phyloP scores from a whole-genome alignment of 2,888 invertebrate species.

The Dryocosmus kuriphilus region DNA sequence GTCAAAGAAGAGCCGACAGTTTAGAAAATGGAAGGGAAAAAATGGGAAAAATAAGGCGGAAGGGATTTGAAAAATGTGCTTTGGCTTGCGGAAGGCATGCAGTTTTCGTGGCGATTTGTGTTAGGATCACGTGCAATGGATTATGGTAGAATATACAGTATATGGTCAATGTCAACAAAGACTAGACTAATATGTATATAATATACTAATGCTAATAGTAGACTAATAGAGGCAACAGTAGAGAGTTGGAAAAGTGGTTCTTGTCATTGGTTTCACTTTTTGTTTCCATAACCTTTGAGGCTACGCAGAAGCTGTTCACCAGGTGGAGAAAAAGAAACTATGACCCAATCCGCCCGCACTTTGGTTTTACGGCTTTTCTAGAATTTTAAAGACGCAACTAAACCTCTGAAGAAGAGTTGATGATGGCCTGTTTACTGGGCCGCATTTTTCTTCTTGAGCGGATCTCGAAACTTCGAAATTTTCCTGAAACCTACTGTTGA shows the following conservation, averaged over 20 bases:
- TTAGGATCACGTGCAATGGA: constrained; percentile 25
- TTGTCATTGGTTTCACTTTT: constrained; percentile 65
- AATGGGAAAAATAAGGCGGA: background rate
- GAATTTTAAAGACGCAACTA: constrained; percentile 72
- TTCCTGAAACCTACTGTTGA: too few species aligned
- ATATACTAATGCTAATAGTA: background rate
- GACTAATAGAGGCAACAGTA: constrained; percentile 33
- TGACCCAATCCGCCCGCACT: constrained; percentile 54
- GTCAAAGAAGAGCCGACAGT: constrained; percentile 28
- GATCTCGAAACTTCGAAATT: background rate
- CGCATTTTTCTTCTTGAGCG: constrained; percentile 41
- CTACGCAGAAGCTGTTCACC: constrained; percentile 6
- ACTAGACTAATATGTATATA: background rate
- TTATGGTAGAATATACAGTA: background rate
- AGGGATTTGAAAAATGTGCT: constrained; percentile 19
- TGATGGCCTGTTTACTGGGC: constrained; percentile 64
- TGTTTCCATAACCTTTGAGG: constrained; percentile 68
- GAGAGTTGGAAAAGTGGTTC: constrained; percentile 61
- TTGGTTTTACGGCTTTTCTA: constrained; percentile 73
- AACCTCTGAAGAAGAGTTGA: constrained; percentile 63
- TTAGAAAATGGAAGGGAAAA: background rate
- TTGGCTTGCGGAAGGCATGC: constrained; percentile 14
- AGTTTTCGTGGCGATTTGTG: constrained; percentile 28
- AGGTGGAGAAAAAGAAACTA: constrained; percentile 44
- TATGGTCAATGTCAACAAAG: constrained; percentile 15